phyloP scores from a whole-genome alignment of 2,888 invertebrate genomes.

The Frankliniella fusca region DNA sequence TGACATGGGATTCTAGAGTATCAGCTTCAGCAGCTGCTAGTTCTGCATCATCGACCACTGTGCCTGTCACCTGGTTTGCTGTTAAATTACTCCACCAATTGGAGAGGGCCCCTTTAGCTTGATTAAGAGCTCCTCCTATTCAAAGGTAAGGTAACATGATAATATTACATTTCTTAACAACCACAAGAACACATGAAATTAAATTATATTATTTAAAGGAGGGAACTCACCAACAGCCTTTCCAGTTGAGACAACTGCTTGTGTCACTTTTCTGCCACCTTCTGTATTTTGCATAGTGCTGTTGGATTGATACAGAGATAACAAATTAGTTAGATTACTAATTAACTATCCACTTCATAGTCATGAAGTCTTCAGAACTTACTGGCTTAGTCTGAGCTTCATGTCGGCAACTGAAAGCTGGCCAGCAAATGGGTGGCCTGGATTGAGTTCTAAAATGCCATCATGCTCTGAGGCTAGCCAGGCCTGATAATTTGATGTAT shows the following conservation, averaged over 20 bases:
- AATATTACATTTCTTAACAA: constrained; percentile 11
- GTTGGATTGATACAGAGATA: constrained; percentile 29
- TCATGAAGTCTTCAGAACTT: constrained; percentile 48
- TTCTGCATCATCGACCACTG: constrained; percentile 38
- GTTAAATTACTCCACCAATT: constrained; percentile 79
- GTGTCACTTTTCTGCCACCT: constrained; percentile 86
- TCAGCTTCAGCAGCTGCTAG: constrained; percentile 31
- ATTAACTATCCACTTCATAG: background rate
- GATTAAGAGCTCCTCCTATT: constrained; percentile 77
- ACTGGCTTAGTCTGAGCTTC: constrained; percentile 87
- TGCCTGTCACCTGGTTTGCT: constrained; percentile 49
- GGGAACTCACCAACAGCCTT: constrained; percentile 64
- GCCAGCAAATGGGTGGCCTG: constrained; percentile 91
- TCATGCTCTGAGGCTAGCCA: constrained; percentile 69
- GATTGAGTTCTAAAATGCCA: constrained; percentile 63
- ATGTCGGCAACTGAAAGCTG: constrained; percentile 92
- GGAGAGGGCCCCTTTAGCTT: constrained; percentile 80
- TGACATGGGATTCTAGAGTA: background rate
- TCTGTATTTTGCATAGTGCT: constrained; percentile 94
- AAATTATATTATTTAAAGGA: background rate
- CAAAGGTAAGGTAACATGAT: constrained; percentile 28
- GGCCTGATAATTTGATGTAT: constrained; percentile 81
- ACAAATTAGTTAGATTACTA: background rate
- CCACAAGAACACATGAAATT: constrained; percentile 16
- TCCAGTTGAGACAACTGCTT: constrained; percentile 86